phyloP scores from a whole-genome alignment of 2,797 vertebrate species.

The Rhinichthys osculus region DNA sequence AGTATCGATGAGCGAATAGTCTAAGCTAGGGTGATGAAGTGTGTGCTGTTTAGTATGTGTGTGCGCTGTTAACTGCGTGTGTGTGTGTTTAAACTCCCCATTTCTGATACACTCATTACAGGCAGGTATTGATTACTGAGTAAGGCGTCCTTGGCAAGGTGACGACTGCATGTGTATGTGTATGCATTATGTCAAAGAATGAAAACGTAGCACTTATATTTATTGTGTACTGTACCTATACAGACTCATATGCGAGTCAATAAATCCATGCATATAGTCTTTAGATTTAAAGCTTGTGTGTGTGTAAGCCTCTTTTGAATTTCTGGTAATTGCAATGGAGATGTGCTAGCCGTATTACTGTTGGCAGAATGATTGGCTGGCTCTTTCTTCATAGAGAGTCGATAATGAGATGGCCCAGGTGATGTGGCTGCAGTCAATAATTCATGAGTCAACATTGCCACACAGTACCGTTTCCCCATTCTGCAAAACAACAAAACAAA shows the following conservation, averaged over 20 bases:
- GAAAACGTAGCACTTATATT: background rate
- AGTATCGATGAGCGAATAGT: slow-evolving; percentile 53
- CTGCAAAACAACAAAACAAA: slow-evolving; percentile 34
- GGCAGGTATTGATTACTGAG: slow-evolving; percentile 49
- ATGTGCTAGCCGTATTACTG: slow-evolving; percentile 44
- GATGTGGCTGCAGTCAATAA: slow-evolving; percentile 55
- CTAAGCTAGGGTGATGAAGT: slow-evolving; percentile 38
- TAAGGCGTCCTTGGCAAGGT: slow-evolving; percentile 54
- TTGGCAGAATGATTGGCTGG: slow-evolving; percentile 53
- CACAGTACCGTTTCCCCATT: slow-evolving; percentile 6
- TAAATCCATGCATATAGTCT: background rate
- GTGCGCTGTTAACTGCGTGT: background rate
- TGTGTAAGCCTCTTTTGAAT: slow-evolving; percentile 31
- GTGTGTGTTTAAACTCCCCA: slow-evolving; percentile 2
- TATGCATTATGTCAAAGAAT: slow-evolving; percentile 25
- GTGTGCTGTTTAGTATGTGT: slow-evolving; percentile 56
- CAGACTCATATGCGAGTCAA: background rate
- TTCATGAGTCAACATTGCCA: slow-evolving; percentile 55
- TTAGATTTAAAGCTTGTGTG: background rate
- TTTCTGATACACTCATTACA: slow-evolving; percentile 38
- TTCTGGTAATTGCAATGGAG: slow-evolving; percentile 42
- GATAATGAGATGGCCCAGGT: slow-evolving; percentile 55
- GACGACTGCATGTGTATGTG: slow-evolving; percentile 53
- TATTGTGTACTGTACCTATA: background rate
- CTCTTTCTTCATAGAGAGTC: slow-evolving; percentile 28